A percentile compares a stretch with the other conserved stretches of the same genome.
phyloP scores from a whole-genome alignment of 2,113 vertebrate genomes.

The Caranx ignobilis region DNA sequence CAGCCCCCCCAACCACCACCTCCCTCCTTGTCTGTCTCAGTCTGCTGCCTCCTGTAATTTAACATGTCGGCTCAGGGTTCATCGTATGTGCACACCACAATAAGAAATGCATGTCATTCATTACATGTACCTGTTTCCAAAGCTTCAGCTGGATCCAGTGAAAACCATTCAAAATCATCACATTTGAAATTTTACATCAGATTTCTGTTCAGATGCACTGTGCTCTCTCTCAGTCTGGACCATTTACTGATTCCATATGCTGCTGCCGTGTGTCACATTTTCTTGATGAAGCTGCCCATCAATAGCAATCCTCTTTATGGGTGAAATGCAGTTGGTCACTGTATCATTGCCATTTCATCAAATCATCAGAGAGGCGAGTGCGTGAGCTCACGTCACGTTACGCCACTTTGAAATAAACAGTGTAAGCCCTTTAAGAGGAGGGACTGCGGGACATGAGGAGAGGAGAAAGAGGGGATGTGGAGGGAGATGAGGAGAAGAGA shows the following conservation, averaged over 20 bases:
- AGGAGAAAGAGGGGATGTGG: constrained; percentile 65
- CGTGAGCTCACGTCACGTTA: constrained; percentile 39
- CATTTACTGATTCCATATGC: constrained; percentile 46
- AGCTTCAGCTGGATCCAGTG: background rate
- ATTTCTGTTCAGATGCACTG: background rate
- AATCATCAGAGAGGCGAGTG: constrained; percentile 41
- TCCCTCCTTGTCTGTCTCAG: constrained; percentile 72
- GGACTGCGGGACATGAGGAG: constrained; percentile 62
- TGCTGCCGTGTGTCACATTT: constrained; percentile 34
- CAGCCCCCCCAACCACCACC: constrained; percentile 39
- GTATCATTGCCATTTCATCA: constrained; percentile 62
- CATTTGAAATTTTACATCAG: constrained; percentile 14
- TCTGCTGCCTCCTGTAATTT: constrained; percentile 82
- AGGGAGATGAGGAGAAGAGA: constrained; percentile 54
- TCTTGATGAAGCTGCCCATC: constrained; percentile 37
- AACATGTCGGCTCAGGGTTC: constrained; percentile 74
- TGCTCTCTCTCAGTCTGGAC: background rate
- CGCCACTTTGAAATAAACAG: constrained; percentile 65
- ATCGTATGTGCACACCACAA: constrained; percentile 49
- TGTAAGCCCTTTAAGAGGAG: constrained; percentile 82
- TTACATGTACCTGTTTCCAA: constrained; percentile 10
- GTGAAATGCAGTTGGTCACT: constrained; percentile 44
- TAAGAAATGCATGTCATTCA: constrained; percentile 37
- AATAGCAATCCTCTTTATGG: constrained; percentile 51
- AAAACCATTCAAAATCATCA: background rate